Evolutionary conservation across 2,797 vertebrate species (phyloP).

Genomic region (Paratrypauchen microcephalus): DNA sequence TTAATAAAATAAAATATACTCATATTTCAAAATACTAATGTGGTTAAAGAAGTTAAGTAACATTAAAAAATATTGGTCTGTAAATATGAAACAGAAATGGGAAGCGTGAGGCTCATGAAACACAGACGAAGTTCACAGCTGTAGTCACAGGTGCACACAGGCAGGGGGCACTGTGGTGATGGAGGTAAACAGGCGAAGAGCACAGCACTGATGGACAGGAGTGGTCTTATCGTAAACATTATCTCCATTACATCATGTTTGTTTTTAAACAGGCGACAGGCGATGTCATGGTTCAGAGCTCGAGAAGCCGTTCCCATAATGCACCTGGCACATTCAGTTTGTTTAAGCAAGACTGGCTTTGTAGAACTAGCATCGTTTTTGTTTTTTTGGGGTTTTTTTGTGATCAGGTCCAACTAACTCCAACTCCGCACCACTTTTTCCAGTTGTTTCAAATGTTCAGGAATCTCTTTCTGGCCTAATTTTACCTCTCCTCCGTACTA

Average conservation of each 20-base stretch:
- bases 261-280: background rate
- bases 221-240: background rate
- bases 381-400: too few relatives aligned
- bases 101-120: constrained; percentile 34
- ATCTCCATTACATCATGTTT: background rate
- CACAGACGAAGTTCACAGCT: constrained; percentile 20
- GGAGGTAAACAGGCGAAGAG: constrained; percentile 19
- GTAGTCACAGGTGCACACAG: constrained; percentile 28
- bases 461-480: too few relatives aligned
- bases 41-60: too few relatives aligned
- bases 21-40: too few relatives aligned
- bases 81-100: background rate
- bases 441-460: too few relatives aligned
- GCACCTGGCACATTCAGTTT: background rate
- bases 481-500: too few relatives aligned
- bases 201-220: constrained; percentile 46
- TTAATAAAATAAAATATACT: too few relatives aligned
- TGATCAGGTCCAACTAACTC: too few relatives aligned
- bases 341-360: background rate
- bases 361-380: background rate
- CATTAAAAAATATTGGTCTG: background rate
- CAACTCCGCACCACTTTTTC: too few relatives aligned
- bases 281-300: constrained; percentile 1
- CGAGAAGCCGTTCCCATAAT: background rate
- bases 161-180: constrained; percentile 28